Evolutionary conservation across 2,888 invertebrate species (phyloP), one percentile per base, ranked within the genome.

Genomic region (Capitulum mitella): DNA sequence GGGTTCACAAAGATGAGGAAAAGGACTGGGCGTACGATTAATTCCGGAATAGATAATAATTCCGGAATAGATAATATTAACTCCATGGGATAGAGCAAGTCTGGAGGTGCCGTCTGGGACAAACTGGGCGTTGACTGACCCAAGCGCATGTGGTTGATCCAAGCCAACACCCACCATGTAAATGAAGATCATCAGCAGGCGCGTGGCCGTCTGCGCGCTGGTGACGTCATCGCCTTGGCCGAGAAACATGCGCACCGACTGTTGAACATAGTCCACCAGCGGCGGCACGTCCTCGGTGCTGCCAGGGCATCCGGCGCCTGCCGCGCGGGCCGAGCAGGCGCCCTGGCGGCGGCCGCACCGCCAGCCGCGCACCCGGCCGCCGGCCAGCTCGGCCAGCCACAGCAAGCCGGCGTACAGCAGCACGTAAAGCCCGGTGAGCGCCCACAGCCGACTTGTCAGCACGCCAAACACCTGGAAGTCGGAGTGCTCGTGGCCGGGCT

Each of bases 221-320:
- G 34, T 64, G 19, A 64, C 64, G 19, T 64, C 64, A 22, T 64
- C 64, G 34, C 64, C 64, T 34, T 64, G 64, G 19, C 64, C 64
- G 19, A 64, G 64, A 34, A 64, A 64, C 64, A 64, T 64, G 64
- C 64, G 64, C 5, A 64, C 34, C 34, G 64, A 64, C 64, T 64
- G 64, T 34, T 64, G 64, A 3, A 34, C 19, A 19, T 64, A 64
- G 34, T 34, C 64, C 6, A 19, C 8, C 3, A 34, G 5, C 5
- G 34, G 3, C 3, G 64, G 34, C 34, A 64, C 34, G 26, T 6
- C 2, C 22, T 51, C n/a, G n/a, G n/a, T n/a, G n/a, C n/a, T n/a
- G n/a, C n/a, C n/a, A n/a, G n/a, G 51, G 1, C 51, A 26, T 6
- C 26, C 51, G 26, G 51, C 26, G 51, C 22, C 22, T 6, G 26